Evolutionary conservation across 2,113 vertebrate genomes (phyloP).

Genomic region (pig (Sus scrofa)): DNA sequence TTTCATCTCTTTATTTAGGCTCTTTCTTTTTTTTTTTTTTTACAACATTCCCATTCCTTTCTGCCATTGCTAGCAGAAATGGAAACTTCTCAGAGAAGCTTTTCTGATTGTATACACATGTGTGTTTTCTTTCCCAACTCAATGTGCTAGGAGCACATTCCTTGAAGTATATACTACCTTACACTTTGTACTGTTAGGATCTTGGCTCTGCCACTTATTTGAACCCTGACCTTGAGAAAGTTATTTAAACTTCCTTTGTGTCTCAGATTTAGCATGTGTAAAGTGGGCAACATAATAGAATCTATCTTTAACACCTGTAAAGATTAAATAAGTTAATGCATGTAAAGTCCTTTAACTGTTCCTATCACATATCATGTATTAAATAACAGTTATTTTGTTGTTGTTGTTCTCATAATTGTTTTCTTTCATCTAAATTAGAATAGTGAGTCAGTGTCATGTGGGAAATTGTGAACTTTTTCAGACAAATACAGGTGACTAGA

Average conservation of each 20-base stretch:
- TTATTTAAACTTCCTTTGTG: neutral
- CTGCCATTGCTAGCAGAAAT: neutral
- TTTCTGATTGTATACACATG: neutral
- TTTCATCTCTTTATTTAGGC: neutral
- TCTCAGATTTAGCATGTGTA: neutral
- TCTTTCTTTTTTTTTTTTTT: neutral
- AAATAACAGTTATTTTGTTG: neutral
- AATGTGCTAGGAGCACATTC: neutral
- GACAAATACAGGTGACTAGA: neutral
- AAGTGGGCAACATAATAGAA: neutral
- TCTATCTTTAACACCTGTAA: neutral
- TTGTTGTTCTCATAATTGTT: neutral
- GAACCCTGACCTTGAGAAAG: neutral
- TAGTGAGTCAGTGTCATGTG: neutral
- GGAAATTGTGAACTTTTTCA: neutral
- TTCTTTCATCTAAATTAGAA: neutral
- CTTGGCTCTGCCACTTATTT: neutral
- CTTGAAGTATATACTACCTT: neutral
- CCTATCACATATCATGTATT: neutral
- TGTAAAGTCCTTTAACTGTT: neutral
- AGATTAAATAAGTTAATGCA: neutral
- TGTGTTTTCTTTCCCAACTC: neutral
- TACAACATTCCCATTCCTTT: neutral
- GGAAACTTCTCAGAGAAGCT: neutral
- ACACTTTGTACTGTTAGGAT: neutral